Evolutionary conservation across 2,113 vertebrate genomes (phyloP), one percentile per base, ranked within the genome.

Genomic region (Uropsilus gracilis): DNA sequence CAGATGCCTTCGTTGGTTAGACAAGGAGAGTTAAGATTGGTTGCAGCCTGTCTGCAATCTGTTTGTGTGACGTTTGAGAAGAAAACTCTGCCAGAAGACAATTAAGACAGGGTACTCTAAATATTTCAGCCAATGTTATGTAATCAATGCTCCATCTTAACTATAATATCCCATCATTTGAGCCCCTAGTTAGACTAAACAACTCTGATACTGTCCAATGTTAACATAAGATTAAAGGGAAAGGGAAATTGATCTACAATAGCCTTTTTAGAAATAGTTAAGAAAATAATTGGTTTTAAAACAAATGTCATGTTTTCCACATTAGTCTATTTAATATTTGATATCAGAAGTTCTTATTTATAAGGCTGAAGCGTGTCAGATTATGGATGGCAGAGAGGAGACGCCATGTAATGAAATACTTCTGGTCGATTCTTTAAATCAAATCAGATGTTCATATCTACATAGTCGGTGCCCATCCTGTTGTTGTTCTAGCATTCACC

Each of bases 81-180:
- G 75, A 77, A 64, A 89, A 48, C 6, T 87, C 32, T 94, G 90
- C 91, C 80, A 95, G 44, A 55, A 93, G 64, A 80, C 26, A 77
- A 37, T 95, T 90, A 78, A 89, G 81, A 5, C 22, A 63, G 11
- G 37, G 53, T 30, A 34, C 10, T 57, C 12, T 71, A 64, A 83
- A 80, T 72, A 44, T 78, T 90, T 77, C 48, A 68, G 28, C 91
- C 44, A 39, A 78, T 1, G 30, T 83, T 66, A 82, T 86, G 24
- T n/a, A 93, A 93, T 78, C 42, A n/a, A 68, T 28, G 12, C 42
- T 66, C 32, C 34, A 34, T 71, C 8, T 89, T 93, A 91, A 63
- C 5, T 20, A 71, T 61, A 22, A 24, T 18, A 91, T 73, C 32
- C 76, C 71, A 66, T 72, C 63, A 57, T 95, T 91, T 86, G 32